phyloP scores from a whole-genome alignment of 2,888 invertebrate species.

The Lapara coniferarum region DNA sequence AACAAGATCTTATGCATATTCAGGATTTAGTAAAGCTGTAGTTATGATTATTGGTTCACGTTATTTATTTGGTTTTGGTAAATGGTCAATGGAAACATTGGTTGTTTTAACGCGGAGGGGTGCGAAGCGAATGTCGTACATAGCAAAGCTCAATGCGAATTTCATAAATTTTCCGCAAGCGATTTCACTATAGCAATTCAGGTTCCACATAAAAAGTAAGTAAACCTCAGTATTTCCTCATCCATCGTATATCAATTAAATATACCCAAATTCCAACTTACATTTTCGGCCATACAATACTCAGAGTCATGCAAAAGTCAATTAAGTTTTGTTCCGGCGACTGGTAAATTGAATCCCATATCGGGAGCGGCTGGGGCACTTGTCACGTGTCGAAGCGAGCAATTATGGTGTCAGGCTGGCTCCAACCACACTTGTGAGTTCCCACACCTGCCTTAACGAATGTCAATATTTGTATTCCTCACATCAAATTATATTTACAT shows the following conservation, averaged over 20 bases:
- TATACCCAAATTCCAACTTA: neutral
- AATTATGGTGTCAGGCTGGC: conserved; percentile 52
- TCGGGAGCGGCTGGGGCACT: conserved; percentile 27
- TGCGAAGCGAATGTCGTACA: neutral
- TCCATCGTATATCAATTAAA: neutral
- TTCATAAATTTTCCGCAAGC: neutral
- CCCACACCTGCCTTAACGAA: conserved; percentile 57
- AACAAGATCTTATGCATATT: neutral
- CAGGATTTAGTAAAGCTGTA: neutral
- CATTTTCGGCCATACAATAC: conserved; percentile 7
- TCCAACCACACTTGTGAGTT: conserved; percentile 55
- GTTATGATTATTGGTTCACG: neutral
- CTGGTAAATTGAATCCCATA: conserved; percentile 22
- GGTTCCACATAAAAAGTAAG: neutral
- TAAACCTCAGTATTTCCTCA: neutral
- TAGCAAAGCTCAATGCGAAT: neutral
- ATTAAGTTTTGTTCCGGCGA: conserved; percentile 20
- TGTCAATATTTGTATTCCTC: conserved; percentile 26
- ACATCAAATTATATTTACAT: conserved; percentile 2
- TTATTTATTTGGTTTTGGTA: too few relatives aligned
- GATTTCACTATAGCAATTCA: neutral
- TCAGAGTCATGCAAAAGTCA: conserved; percentile 15
- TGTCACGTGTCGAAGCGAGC: conserved; percentile 30
- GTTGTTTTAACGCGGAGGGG: neutral
- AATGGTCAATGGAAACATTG: too few relatives aligned